phyloP scores from a whole-genome alignment of 2,797 vertebrate species.

The Brachyalestes nurse region DNA sequence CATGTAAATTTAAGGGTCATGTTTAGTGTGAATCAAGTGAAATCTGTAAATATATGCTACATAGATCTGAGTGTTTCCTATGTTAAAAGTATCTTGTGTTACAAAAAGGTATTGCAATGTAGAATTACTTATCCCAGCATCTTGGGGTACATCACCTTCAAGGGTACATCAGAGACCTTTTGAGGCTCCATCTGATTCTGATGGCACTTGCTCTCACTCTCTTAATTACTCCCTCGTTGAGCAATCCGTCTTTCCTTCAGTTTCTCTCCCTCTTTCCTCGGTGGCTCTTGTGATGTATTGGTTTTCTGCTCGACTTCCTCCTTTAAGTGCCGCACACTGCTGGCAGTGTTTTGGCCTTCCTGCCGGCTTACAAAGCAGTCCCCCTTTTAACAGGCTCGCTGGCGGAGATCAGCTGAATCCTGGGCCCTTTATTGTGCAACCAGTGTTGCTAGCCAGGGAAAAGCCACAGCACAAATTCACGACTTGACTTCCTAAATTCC shows the following conservation, averaged over 20 bases:
- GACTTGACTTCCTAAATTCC: conserved; percentile 67
- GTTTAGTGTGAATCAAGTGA: neutral
- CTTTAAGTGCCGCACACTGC: conserved; percentile 62
- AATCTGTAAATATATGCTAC: neutral
- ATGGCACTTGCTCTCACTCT: conserved; percentile 36
- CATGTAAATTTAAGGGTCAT: neutral
- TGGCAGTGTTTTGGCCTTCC: conserved; percentile 62
- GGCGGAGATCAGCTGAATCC: conserved; percentile 59
- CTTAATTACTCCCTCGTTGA: conserved; percentile 43
- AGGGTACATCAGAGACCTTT: neutral
- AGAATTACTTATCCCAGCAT: neutral
- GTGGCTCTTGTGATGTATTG: conserved; percentile 63
- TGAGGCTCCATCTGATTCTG: neutral
- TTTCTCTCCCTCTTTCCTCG: conserved; percentile 34
- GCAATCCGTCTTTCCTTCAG: conserved; percentile 26
- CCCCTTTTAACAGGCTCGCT: conserved; percentile 60
- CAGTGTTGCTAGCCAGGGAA: conserved; percentile 55
- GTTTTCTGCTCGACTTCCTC: conserved; percentile 67
- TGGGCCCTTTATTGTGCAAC: conserved; percentile 59
- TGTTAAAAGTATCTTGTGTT: neutral
- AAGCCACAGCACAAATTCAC: conserved; percentile 60
- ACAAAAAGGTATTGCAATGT: neutral
- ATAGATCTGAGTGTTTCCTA: neutral
- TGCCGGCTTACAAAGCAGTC: conserved; percentile 63
- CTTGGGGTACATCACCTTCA: neutral